Conservation (phyloP, 1,140 invertebrate species). For the Coelopa frigida region DNA sequence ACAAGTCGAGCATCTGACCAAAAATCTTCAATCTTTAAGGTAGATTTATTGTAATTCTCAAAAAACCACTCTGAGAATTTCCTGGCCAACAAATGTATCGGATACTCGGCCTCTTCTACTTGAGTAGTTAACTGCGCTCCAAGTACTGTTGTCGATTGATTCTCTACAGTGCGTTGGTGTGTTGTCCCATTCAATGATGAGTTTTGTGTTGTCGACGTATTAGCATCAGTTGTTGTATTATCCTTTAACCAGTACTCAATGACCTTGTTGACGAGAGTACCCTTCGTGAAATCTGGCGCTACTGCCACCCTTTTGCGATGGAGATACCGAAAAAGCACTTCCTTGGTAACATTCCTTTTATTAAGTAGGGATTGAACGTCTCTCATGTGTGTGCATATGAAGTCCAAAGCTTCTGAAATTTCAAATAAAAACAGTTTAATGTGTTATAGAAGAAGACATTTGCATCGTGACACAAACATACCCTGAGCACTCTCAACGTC, state of each 20-base stretch:
- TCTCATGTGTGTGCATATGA: constrained; percentile 42
- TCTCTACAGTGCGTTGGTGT: background rate
- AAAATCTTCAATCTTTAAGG: constrained; percentile 50
- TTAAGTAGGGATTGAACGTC: constrained; percentile 42
- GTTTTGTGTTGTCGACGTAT: background rate
- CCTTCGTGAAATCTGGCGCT: constrained; percentile 45
- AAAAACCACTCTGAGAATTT: constrained; percentile 58
- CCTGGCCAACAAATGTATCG: constrained; percentile 46
- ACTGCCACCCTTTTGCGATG: constrained; percentile 40
- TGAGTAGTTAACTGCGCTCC: constrained; percentile 11
- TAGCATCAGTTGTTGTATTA: background rate
- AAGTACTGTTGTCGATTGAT: background rate
- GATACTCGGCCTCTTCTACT: constrained; percentile 16
- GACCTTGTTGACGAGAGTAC: constrained; percentile 43
- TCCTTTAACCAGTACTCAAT: constrained; percentile 38
- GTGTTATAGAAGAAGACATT: background rate
- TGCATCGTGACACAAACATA: too few species aligned
- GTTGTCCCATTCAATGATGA: constrained; percentile 2
- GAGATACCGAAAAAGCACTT: constrained; percentile 47
- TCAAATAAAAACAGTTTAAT: constrained; percentile 1
- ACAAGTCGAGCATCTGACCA: constrained; percentile 46
- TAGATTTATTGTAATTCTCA: constrained; percentile 48
- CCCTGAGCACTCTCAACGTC: constrained; percentile 20
- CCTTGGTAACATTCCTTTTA: constrained; percentile 46
- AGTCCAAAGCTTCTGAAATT: constrained; percentile 47